Base-by-base conservation (phyloP, 2,888 invertebrate genomes). In the Tigriopus californicus region DNA sequence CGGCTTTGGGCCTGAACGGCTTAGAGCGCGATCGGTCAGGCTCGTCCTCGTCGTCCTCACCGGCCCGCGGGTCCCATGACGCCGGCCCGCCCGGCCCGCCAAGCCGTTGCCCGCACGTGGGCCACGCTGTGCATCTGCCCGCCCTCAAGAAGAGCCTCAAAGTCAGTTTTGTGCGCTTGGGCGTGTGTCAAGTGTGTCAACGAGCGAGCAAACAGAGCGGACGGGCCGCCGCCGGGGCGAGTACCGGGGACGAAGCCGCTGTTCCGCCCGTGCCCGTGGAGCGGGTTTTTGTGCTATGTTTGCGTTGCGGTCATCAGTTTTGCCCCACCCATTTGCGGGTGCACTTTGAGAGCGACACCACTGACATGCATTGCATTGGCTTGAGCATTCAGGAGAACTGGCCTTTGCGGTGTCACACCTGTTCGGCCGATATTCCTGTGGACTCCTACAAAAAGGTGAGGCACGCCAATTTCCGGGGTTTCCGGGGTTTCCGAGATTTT, bases 301-400 rank as follows among this genome's bases (percentile, higher is more conserved):
- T 89, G 62, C 80, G 81, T 63, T 90, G 89, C 70, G 88, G 85
- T 2, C 73, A 80, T 48, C 82, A 83, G 67, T 76, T 80, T 22
- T 89, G 89, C 70, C 85, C 83, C 1, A 75, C 80, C 65, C 87
- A 88, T 71, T 84, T 85, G 0, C 68, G 82, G 24, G 75, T 79
- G 63, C 90, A 90, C 71, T 83, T 75, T 68, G 75, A 79, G 68
- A 82, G 79, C 1, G 82, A 84, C 0, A 81, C 78, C 66, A 85
- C 84, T 0, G 85, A 85, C 69, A 77, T 75, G 52, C 89, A 89
- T 61, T 60, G 52, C 22, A 56, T 56, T 13, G 20, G 20, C 24
- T 10, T 56, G 15, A 44, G 22, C 49, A 49, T 13, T 22, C 22
- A 41, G 12, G 13, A 20, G 18, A 22, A 22, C 2, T 59, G 59